phyloP scores from a whole-genome alignment of 2,113 vertebrate species.

The Cavia porcellus region DNA sequence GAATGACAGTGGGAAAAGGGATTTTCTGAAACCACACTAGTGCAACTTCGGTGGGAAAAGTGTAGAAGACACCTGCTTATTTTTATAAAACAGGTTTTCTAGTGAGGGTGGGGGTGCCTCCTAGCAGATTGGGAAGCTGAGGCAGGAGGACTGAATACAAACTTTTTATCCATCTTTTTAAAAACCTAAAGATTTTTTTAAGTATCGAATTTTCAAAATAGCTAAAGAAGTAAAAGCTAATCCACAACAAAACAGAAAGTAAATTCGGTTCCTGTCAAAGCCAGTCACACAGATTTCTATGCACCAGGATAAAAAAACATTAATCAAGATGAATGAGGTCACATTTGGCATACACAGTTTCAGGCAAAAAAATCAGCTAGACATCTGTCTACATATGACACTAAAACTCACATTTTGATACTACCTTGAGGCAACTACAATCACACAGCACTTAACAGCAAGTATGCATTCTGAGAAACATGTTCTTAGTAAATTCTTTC shows the following conservation, averaged over 20 bases:
- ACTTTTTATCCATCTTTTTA: background rate
- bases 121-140: background rate
- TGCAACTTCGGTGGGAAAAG: background rate
- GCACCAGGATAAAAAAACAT: background rate
- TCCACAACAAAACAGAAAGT: conserved; percentile 20
- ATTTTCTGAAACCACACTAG: background rate
- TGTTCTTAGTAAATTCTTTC: background rate
- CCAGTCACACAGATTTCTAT: background rate
- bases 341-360: background rate
- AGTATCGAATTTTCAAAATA: background rate
- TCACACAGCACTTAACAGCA: background rate
- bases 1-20: background rate
- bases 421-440: background rate
- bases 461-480: background rate
- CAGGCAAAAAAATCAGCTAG: background rate
- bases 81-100: conserved; percentile 17
- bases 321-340: background rate
- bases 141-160: background rate
- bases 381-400: background rate
- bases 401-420: background rate
- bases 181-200: conserved; percentile 3
- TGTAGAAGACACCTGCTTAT: background rate
- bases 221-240: background rate
- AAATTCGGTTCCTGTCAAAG: background rate
- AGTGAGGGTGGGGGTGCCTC: background rate